A percentile compares a stretch with the other conserved stretches of the same genome.
Evolutionary conservation across 2,797 vertebrate species (phyloP).

Genomic region (Rhynchotus rufescens): DNA sequence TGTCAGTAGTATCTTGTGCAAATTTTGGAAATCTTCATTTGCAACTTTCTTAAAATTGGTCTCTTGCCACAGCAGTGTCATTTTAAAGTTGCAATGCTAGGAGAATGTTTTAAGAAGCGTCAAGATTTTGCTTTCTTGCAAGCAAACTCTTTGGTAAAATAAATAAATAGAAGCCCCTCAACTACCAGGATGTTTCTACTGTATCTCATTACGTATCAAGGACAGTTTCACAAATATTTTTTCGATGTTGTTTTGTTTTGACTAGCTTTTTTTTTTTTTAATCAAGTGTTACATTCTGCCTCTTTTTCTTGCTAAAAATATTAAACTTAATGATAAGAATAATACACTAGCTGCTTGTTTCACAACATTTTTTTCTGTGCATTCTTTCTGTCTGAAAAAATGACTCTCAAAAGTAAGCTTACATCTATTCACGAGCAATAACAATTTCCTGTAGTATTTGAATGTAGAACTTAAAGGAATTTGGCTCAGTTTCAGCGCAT

Average conservation of each 20-base stretch:
- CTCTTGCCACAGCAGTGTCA: neutral
- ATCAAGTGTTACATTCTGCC: neutral
- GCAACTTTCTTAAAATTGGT: neutral
- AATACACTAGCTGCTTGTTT: constrained; percentile 40
- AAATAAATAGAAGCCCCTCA: neutral
- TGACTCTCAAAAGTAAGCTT: neutral
- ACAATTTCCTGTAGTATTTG: neutral
- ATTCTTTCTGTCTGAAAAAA: neutral
- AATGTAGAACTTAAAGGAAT: neutral
- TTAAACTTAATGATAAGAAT: constrained; percentile 27
- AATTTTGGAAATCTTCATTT: neutral
- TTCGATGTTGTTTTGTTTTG: constrained; percentile 16
- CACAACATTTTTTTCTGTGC: neutral
- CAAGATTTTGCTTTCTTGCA: neutral
- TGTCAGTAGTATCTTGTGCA: neutral
- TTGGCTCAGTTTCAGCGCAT: neutral
- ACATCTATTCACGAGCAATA: neutral
- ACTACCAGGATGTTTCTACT: neutral
- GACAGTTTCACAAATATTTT: constrained; percentile 15
- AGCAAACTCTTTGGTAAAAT: neutral
- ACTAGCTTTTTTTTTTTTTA: constrained; percentile 38
- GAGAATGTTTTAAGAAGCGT: neutral
- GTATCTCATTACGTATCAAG: neutral
- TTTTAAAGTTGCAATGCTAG: neutral
- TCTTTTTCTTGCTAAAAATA: constrained; percentile 10